phyloP scores from a whole-genome alignment of 2,888 invertebrate species.

The Quadroppia sp. region DNA sequence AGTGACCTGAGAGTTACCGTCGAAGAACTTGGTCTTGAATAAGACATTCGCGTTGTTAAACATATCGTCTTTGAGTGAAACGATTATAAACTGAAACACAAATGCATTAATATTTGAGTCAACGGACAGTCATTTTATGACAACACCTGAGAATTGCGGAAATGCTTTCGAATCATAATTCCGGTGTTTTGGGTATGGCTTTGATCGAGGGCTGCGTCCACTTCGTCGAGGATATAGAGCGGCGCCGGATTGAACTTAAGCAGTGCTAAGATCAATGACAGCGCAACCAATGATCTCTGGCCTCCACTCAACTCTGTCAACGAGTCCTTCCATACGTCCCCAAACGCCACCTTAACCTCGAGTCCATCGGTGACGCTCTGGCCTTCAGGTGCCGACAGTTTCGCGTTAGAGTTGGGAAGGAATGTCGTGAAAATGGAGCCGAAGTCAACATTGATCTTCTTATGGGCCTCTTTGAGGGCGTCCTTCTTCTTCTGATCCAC shows the following conservation, averaged over 20 bases:
- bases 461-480: conserved; percentile 74
- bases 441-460: conserved; percentile 82
- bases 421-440: conserved; percentile 87
- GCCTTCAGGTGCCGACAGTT: conserved; percentile 72
- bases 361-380: conserved; percentile 74
- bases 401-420: conserved; percentile 82
- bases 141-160: conserved; percentile 73
- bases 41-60: conserved; percentile 98
- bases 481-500: conserved; percentile 86
- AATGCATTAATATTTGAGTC: conserved; percentile 20
- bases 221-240: conserved; percentile 96
- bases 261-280: conserved; percentile 93
- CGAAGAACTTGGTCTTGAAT: conserved; percentile 87
- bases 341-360: conserved; percentile 74
- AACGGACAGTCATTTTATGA: background rate
- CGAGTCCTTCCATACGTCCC: conserved; percentile 91
- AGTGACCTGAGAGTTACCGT: conserved; percentile 85
- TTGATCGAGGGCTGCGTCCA: conserved; percentile 95
- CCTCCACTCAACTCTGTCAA: conserved; percentile 94
- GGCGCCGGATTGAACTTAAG: conserved; percentile 96
- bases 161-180: conserved; percentile 83
- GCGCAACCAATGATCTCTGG: conserved; percentile 86
- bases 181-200: conserved; percentile 99
- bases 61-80: conserved; percentile 98
- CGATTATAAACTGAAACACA: conserved; percentile 82